A percentile compares a stretch with the other conserved stretches of the same genome.
phyloP scores from a whole-genome alignment of 2,888 invertebrate species.

The Andrena fulva region DNA sequence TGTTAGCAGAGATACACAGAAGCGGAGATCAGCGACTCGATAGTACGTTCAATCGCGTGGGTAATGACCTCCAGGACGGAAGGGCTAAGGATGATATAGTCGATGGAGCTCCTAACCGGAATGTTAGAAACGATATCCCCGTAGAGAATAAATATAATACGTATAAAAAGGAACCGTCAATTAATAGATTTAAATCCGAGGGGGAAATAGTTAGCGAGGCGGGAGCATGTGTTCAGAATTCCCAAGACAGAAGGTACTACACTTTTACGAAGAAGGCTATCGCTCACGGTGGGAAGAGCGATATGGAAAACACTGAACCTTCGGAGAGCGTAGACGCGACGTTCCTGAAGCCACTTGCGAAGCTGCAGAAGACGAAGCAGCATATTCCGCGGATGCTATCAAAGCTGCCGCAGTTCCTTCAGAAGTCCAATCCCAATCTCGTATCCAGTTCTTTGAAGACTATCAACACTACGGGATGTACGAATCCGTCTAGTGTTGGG shows the following conservation, averaged over 20 bases:
- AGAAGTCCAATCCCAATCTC: conserved; percentile 83
- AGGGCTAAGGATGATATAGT: conserved; percentile 32
- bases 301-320: conserved; percentile 48
- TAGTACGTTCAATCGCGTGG: conserved; percentile 62
- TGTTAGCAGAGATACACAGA: conserved; percentile 75
- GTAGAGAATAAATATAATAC: conserved; percentile 76
- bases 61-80: conserved; percentile 49
- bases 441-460: conserved; percentile 74
- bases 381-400: conserved; percentile 74
- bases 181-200: conserved; percentile 34
- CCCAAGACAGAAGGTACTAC: conserved; percentile 68
- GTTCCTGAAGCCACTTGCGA: conserved; percentile 61
- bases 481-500: conserved; percentile 62
- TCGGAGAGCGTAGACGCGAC: conserved; percentile 57
- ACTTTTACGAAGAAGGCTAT: conserved; percentile 76
- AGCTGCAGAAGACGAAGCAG: conserved; percentile 66
- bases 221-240: conserved; percentile 18
- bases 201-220: conserved; percentile 13
- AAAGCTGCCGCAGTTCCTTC: conserved; percentile 79
- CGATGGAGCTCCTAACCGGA: conserved; percentile 47
- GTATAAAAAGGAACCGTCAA: conserved; percentile 70
- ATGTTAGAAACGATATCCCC: conserved; percentile 43
- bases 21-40: conserved; percentile 69
- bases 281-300: conserved; percentile 50
- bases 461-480: conserved; percentile 4